Evolutionary conservation across 2,113 vertebrate genomes (phyloP).

Genomic region (Bubo scandiacus): DNA sequence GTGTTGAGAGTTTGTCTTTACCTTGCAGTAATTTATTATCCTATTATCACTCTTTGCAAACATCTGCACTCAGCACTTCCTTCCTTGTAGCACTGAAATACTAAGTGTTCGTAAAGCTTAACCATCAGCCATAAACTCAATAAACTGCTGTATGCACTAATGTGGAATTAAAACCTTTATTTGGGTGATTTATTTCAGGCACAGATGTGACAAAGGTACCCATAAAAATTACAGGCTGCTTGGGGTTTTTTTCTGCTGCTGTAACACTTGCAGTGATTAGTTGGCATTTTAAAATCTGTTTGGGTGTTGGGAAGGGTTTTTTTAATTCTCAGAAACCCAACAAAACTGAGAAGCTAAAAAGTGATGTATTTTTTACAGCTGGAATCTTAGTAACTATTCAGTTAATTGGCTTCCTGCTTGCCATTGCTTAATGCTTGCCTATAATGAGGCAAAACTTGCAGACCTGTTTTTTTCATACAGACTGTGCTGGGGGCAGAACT

Average conservation of each 20-base stretch:
- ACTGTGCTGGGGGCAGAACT: neutral
- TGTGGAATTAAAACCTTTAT: conserved; percentile 34
- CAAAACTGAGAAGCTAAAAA: conserved; percentile 2
- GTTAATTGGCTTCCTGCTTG: neutral
- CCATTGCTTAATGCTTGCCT: neutral
- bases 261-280: neutral
- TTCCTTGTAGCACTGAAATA: conserved; percentile 59
- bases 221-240: conserved; percentile 3
- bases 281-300: neutral
- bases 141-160: conserved; percentile 2
- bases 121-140: conserved; percentile 8
- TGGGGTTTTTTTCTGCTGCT: neutral
- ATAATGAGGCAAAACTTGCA: neutral
- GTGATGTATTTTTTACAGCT: neutral
- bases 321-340: neutral
- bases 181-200: conserved; percentile 32
- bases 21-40: conserved; percentile 73
- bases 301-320: neutral
- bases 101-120: conserved; percentile 8
- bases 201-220: neutral
- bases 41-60: conserved; percentile 75
- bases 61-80: conserved; percentile 67
- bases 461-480: neutral
- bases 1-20: conserved; percentile 9
- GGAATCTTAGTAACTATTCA: neutral